These are phyloP conservation scores for Pristis pectinata DNA, from an alignment of 2,797 vertebrate genomes.

Conservation along the genomic window DNA sequence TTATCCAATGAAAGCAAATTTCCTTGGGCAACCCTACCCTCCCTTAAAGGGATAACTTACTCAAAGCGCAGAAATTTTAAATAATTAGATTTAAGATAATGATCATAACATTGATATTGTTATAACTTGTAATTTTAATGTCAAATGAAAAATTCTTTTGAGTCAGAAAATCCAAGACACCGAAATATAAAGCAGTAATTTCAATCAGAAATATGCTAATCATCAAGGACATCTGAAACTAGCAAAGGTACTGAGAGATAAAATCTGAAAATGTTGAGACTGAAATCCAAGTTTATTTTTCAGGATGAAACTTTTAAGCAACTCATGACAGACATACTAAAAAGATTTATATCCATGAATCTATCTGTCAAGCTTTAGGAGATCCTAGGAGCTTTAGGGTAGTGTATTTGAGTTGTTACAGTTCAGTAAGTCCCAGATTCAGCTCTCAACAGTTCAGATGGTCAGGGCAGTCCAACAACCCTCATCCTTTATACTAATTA, in stretches of 20 bases:
- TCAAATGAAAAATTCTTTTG: conserved; percentile 52
- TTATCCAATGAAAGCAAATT: neutral
- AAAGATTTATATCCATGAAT: neutral
- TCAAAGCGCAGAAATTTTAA: neutral
- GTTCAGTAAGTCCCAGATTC: neutral
- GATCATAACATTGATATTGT: conserved; percentile 46
- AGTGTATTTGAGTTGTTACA: neutral
- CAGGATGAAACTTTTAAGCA: neutral
- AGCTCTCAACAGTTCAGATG: neutral
- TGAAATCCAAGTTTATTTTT: conserved; percentile 18
- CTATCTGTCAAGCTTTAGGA: neutral
- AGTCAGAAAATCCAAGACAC: conserved; percentile 32
- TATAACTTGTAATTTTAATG: conserved; percentile 53
- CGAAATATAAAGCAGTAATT: neutral
- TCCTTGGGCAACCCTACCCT: neutral
- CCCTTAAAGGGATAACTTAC: neutral
- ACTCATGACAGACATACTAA: neutral
- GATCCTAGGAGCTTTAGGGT: neutral
- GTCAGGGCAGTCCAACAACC: neutral
- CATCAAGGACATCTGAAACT: conserved; percentile 25
- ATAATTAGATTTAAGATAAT: neutral
- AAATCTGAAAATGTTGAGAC: conserved; percentile 42
- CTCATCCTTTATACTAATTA: neutral
- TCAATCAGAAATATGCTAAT: neutral
- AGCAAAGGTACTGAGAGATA: conserved; percentile 40